Evolutionary conservation across 2,113 vertebrate genomes (phyloP).

Genomic region (Astur gentilis): DNA sequence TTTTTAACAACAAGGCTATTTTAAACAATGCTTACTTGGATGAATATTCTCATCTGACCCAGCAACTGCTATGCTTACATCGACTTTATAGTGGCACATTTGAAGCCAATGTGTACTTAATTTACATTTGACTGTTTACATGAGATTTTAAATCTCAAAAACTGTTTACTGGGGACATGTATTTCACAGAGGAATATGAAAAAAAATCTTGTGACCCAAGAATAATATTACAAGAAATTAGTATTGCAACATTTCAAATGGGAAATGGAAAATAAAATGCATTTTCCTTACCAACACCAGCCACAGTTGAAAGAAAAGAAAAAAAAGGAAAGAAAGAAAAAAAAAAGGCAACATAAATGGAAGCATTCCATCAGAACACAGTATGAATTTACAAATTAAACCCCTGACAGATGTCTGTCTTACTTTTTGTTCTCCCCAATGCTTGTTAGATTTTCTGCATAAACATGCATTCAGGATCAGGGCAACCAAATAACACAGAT

Average conservation of each 20-base stretch:
- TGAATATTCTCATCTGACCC: not conserved
- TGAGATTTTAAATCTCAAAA: not conserved
- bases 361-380: not conserved
- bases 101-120: not conserved
- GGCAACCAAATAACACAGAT: not conserved
- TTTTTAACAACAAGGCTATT: not conserved
- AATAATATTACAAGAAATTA: not conserved
- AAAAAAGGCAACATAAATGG: not conserved
- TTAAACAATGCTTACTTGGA: not conserved
- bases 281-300: not conserved
- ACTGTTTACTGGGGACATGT: not conserved
- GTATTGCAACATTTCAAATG: not conserved
- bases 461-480: not conserved
- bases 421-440: not conserved
- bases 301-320: not conserved
- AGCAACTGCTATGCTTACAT: not conserved
- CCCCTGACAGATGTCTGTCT: not conserved
- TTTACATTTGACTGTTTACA: not conserved
- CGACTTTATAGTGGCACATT: not conserved
- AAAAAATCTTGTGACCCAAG: not conserved
- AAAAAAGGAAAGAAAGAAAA: not conserved
- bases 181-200: not conserved
- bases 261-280: not conserved
- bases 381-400: not conserved
- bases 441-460: not conserved